Evolutionary conservation across 2,797 vertebrate species (phyloP).

Genomic region (Anableps anableps): DNA sequence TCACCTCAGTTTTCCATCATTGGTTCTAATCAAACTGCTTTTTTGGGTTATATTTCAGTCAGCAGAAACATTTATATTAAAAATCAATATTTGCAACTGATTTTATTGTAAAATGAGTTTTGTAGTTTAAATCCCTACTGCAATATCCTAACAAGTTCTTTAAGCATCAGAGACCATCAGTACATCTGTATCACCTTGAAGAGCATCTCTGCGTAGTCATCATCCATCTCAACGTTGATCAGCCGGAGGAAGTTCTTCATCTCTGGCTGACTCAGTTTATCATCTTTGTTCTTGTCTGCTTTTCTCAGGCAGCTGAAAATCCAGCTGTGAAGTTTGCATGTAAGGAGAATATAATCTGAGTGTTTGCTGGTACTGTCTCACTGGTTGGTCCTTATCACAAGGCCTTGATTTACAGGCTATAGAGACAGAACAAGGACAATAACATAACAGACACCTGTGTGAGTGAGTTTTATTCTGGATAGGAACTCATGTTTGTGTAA

Average conservation of each 20-base stretch:
- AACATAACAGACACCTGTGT: background rate
- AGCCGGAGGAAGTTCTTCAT: conserved; percentile 89
- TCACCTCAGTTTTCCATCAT: no score
- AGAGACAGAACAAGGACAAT: background rate
- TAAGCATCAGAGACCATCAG: background rate
- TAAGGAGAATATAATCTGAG: conserved; percentile 74
- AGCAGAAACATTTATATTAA: background rate
- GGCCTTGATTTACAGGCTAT: background rate
- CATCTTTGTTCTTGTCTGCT: conserved; percentile 94
- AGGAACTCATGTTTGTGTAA: conserved; percentile 49
- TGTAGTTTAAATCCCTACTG: background rate
- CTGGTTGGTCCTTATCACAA: background rate
- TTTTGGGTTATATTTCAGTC: no score
- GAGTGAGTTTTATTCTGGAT: background rate
- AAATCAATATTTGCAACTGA: background rate
- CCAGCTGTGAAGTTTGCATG: conserved; percentile 85
- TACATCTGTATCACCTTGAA: conserved; percentile 84
- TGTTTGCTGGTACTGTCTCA: background rate
- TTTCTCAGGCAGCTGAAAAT: conserved; percentile 91
- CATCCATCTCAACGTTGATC: conserved; percentile 90
- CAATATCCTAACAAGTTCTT: background rate
- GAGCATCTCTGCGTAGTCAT: conserved; percentile 86
- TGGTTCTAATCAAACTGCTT: no score
- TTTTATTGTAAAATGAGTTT: background rate
- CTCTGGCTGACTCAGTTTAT: conserved; percentile 91